A percentile compares a stretch with the other conserved stretches of the same genome.
These are phyloP conservation scores for Nipponacmea schrenckii DNA, from an alignment of 2,888 invertebrate genomes.

Conservation along the genomic window DNA sequence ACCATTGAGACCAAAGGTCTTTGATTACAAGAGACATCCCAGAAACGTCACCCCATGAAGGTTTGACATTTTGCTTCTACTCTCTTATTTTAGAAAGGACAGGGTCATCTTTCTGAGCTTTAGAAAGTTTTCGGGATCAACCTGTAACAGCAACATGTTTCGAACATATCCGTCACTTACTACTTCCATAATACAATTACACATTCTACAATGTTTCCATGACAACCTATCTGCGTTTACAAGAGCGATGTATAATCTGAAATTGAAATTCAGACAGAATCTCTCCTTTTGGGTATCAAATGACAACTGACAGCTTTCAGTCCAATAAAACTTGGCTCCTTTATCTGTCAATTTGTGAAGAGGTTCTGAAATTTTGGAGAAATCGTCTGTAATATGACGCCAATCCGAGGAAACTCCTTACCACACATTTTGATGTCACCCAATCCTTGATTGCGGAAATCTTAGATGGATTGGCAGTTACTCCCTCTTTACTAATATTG, in stretches of 20 bases:
- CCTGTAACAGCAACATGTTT: background rate
- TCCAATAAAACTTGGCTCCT: background rate
- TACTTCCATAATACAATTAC: background rate
- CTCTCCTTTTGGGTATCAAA: background rate
- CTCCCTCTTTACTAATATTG: background rate
- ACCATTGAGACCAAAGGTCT: background rate
- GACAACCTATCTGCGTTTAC: constrained; percentile 8
- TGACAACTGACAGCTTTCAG: background rate
- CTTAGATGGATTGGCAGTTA: background rate
- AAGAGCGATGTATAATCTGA: constrained; percentile 12
- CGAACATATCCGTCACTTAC: background rate
- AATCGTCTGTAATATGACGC: background rate
- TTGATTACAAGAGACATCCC: background rate
- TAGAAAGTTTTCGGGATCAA: background rate
- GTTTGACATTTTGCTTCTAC: background rate
- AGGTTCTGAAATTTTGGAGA: background rate
- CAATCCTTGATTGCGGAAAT: background rate
- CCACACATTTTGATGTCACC: background rate
- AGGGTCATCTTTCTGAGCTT: background rate
- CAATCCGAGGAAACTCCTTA: background rate
- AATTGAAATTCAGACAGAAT: constrained; percentile 18
- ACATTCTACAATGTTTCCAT: constrained; percentile 1
- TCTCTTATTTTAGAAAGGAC: background rate
- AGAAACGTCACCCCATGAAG: background rate
- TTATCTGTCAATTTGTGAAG: constrained; percentile 1